Evolutionary conservation across 2,797 vertebrate genomes (phyloP).

Genomic region (Staurois parvus): DNA sequence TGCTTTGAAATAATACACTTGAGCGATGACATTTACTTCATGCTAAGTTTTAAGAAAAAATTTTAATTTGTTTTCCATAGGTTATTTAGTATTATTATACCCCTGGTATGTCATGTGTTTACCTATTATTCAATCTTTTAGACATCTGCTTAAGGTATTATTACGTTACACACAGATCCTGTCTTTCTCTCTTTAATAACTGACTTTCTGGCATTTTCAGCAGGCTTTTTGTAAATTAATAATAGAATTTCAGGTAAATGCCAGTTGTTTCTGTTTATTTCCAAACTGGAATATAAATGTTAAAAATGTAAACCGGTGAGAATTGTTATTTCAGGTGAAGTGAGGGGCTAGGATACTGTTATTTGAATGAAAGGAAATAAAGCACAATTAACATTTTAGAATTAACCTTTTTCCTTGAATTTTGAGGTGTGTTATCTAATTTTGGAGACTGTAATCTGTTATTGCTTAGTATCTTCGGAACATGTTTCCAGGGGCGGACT

Average conservation of each 20-base stretch:
- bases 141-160: slow-evolving; percentile 31
- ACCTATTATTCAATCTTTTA: slow-evolving; percentile 47
- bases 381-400: too few species aligned
- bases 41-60: slow-evolving; percentile 22
- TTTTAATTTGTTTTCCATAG: slow-evolving; percentile 32
- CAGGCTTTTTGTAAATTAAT: background rate
- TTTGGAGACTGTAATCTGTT: too few species aligned
- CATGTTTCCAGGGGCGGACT: too few species aligned
- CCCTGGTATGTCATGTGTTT: background rate
- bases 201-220: slow-evolving; percentile 18
- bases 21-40: slow-evolving; percentile 13
- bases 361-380: too few species aligned
- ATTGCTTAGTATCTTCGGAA: too few species aligned
- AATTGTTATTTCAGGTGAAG: background rate
- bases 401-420: too few species aligned
- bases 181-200: slow-evolving; percentile 35
- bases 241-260: slow-evolving; percentile 44
- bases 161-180: slow-evolving; percentile 31
- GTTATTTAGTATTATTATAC: slow-evolving; percentile 41
- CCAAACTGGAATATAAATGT: too few species aligned
- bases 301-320: background rate
- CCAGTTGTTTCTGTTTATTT: background rate
- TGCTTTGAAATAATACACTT: slow-evolving; percentile 8
- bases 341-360: too few species aligned
- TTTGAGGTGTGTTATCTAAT: too few species aligned